Base-by-base conservation (phyloP, 2,888 invertebrate genomes). In the Archips crataeganus region DNA sequence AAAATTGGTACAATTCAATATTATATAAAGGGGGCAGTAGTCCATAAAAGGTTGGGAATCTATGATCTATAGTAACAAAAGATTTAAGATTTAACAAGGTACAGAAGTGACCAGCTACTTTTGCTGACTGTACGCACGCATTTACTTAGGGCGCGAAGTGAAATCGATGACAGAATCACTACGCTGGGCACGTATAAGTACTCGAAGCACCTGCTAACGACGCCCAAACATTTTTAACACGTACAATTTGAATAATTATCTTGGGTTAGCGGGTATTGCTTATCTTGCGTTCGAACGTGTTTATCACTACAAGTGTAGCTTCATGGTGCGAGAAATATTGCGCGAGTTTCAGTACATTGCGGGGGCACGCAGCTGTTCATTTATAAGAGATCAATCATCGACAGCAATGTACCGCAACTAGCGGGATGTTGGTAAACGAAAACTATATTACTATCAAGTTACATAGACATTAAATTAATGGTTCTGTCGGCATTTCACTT, bases 181-280 rank as follows among this genome's bases (percentile, higher is more conserved):
- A 70, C 54, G 39, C 74, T 3, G 34, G 2, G 34, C 74, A 65
- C 70, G 74, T 61, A 74, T 70, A 54, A 54, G 70, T 32, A 74
- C 74, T 32, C 39, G 39, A 45, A 65, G 68, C 73, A 70, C 74
- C 74, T 74, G 74, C 70, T 74, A 65, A 69, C 73, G 63, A 70
- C 36, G 69, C 51, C 42, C 69, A 70, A 51, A 65, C 65, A 70
- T 59, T 62, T 72, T 54, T 74, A 70, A 70, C 74, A 74, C 74
- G 61, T 67, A 66, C 72, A 67, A 66, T 65, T 74, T 74, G 60
- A 61, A 60, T 70, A 70, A 70, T 74, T 74, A 74, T 70, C 74
- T 51, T 45, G 8, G 65, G 59, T 51, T 60, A 65, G 64, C 66
- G n/a, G 15, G 51, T 15, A 49, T 47, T n/a, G 59, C 64, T 64